Evolutionary conservation across 2,888 invertebrate species (phyloP).

Genomic region (Chirona hameri): DNA sequence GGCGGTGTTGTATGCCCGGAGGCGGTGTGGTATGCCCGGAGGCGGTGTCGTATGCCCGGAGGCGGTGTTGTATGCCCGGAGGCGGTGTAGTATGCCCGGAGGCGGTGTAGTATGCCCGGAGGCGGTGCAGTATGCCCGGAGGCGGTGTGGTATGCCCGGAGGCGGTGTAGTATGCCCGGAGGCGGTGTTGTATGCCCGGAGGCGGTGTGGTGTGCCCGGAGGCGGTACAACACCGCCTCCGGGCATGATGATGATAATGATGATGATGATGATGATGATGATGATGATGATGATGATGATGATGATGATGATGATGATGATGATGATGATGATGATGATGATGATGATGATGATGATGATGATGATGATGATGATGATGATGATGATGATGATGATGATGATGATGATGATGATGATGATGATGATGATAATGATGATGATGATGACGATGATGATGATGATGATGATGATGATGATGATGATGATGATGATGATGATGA

Average conservation of each 20-base stretch:
- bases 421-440: conserved; percentile 8
- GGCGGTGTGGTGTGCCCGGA: too few relatives aligned
- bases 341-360: conserved; percentile 13
- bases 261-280: background rate
- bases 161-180: too few relatives aligned
- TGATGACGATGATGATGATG: conserved; percentile 2
- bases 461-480: conserved; percentile 2
- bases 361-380: conserved; percentile 24
- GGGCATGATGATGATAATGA: background rate
- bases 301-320: conserved; percentile 10
- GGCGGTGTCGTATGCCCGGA: too few relatives aligned
- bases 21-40: too few relatives aligned
- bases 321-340: background rate
- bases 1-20: too few relatives aligned
- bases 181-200: too few relatives aligned
- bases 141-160: too few relatives aligned
- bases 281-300: conserved; percentile 7
- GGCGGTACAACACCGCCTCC: too few relatives aligned
- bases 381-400: background rate
- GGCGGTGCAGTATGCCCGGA: too few relatives aligned
- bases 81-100: too few relatives aligned
- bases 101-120: too few relatives aligned
- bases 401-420: conserved; percentile 23
- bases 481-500: background rate
- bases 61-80: too few relatives aligned